phyloP scores from a whole-genome alignment of 2,888 invertebrate genomes.

The Trimorus sp. region DNA sequence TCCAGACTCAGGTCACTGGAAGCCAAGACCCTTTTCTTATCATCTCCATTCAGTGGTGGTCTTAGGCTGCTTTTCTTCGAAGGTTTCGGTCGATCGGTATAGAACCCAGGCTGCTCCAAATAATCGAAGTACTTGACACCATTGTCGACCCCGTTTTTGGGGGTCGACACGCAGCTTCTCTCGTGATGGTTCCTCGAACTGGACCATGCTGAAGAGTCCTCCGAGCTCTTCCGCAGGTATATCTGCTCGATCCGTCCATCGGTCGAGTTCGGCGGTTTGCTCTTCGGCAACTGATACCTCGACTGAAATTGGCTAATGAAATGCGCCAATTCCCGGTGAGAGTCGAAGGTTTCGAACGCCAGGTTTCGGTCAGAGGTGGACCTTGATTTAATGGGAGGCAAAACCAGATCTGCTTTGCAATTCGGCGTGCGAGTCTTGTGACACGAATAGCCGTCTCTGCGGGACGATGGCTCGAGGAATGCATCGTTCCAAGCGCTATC shows the following conservation, averaged over 20 bases:
- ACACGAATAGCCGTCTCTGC: too few relatives aligned
- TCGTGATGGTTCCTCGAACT: slow-evolving; percentile 12
- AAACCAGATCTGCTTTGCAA: background rate
- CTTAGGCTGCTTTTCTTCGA: slow-evolving; percentile 5
- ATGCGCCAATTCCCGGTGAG: slow-evolving; percentile 26
- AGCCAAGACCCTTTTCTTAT: background rate
- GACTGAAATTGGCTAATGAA: slow-evolving; percentile 47
- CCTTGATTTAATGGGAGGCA: slow-evolving; percentile 53
- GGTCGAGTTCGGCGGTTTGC: background rate
- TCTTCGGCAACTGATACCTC: slow-evolving; percentile 20
- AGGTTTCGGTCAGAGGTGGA: slow-evolving; percentile 35
- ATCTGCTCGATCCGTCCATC: slow-evolving; percentile 21
- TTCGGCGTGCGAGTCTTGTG: too few relatives aligned
- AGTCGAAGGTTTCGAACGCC: slow-evolving; percentile 10
- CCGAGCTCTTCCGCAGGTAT: slow-evolving; percentile 25
- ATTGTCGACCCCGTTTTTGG: slow-evolving; percentile 4
- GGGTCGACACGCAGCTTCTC: slow-evolving; percentile 41
- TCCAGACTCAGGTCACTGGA: background rate
- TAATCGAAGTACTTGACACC: slow-evolving; percentile 26
- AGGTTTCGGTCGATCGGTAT: slow-evolving; percentile 49
- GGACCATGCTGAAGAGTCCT: slow-evolving; percentile 15
- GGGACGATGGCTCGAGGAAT: too few relatives aligned
- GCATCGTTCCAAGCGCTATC: too few relatives aligned
- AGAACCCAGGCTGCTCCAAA: slow-evolving; percentile 29
- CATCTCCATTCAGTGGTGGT: too few relatives aligned